Base-by-base conservation (phyloP, 2,888 invertebrate genomes). In the Pharmacophagus antenor region DNA sequence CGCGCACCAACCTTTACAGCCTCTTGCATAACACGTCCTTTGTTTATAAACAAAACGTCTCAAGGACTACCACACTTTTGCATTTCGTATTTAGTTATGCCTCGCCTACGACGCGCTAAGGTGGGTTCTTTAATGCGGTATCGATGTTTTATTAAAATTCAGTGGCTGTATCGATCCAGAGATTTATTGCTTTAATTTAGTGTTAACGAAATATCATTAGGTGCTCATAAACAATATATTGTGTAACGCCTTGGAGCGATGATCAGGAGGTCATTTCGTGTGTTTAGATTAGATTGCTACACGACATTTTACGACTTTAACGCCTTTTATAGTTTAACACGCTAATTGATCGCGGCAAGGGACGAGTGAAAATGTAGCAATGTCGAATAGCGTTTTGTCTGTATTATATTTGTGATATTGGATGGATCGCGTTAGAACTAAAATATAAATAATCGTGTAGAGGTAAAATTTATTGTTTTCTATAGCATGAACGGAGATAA, bases 1-100 rank as follows among this genome's bases (percentile, higher is more conserved):
- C 79, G 79, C 74, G 68, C 75, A 74, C 72, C 72, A 73, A 76
- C 79, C 74, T 84, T 84, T 81, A 76, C 79, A 79, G 77, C 74
- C 77, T 77, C 70, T 89, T 89, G 90, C 89, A 86, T 89, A 89
- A 90, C 84, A 79, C 73, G 80, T 49, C 70, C 80, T 85, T 88
- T 89, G 88, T 89, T 88, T 89, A 88, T 88, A 89, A 89, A 89
- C 89, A 90, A 87, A 85, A 80, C 73, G 72, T 76, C 80, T 85
- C 87, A 88, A 89, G 87, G 88, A 69, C 69, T 79, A 77, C 67
- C 53, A 59, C 76, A 82, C 84, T 80, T 82, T 77, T 75, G 62
- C 62, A 66, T 65, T 70, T 67, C 63, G 56, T 70, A 75, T 76
- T 82, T 80, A 87, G 87, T 87, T 67, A 69, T 69, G 73, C 70